Base-by-base conservation (phyloP, 2,113 vertebrate species). In the Corythoichthys haematopterus region DNA sequence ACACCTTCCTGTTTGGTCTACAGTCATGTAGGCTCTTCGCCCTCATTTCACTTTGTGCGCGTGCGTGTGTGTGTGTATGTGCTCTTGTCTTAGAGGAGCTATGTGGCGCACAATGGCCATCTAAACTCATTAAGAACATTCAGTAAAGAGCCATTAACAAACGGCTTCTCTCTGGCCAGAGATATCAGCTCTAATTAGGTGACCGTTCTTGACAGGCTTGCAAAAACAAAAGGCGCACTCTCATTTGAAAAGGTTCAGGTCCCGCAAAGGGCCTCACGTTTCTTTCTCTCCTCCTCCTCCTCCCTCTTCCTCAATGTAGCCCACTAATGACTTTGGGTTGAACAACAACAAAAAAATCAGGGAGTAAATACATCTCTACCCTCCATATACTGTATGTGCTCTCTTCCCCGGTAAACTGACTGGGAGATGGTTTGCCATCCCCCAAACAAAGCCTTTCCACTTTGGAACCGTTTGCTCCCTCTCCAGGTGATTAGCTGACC, bases 111-210 rank as follows among this genome's bases (percentile, higher is more conserved):
- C 94, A 95, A 95, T 96, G 94, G 93, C 90, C 92, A 94, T 93
- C 85, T 89, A 94, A 96, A 97, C 94, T 97, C 95, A 97, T 98
- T 97, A 97, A 96, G 93, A 91, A 93, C 93, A 97, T 94, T 95
- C 93, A 87, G 89, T 87, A 93, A 94, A 95, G 91, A 94, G 94
- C 91, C 93, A 93, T 94, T 95, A 94, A 94, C 91, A 91, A 93
- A 94, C 91, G 84, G 89, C 65, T 94, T 94, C 94, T 91, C 93
- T 93, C 90, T 84, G 88, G 93, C 92, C 92, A 85, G 91, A 95
- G 93, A 94, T 94, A 95, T 94, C 94, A 93, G 92, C 91, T 95
- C 95, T 96, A 96, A 98, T 98, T 98, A 97, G 95, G 92, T 94
- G 94, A 95, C 91, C 81, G 64, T 93, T 95, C 93, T 93, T 95